phyloP scores from a whole-genome alignment of 2,113 vertebrate genomes.

The Delphinus delphis region DNA sequence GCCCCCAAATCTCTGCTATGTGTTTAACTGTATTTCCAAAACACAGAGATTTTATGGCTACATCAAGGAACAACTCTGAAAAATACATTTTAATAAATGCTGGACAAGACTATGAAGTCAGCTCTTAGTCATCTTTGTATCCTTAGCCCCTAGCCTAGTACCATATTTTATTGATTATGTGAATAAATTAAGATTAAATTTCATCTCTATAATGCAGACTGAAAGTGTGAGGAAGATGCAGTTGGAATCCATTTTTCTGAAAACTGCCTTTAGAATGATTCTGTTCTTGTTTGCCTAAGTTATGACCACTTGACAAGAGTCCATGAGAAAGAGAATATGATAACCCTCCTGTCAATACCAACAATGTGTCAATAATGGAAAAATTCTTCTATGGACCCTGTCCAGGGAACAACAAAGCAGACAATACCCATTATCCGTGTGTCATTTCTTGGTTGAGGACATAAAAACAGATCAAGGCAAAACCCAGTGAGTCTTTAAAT shows the following conservation, averaged over 20 bases:
- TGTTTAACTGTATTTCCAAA: neutral
- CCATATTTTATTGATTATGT: conserved; percentile 2
- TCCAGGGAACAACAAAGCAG: conserved; percentile 81
- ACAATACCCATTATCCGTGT: conserved; percentile 83
- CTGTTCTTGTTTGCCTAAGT: conserved; percentile 59
- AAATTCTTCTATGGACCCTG: conserved; percentile 74
- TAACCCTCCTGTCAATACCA: conserved; percentile 81
- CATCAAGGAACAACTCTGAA: neutral
- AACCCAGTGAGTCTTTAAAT: conserved; percentile 79
- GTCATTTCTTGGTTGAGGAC: conserved; percentile 79
- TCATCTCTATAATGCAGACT: neutral
- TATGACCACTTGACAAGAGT: conserved; percentile 72
- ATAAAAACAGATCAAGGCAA: conserved; percentile 81
- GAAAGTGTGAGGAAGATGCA: neutral
- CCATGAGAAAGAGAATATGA: conserved; percentile 75
- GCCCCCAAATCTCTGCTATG: neutral
- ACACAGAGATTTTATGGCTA: neutral
- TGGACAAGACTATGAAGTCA: neutral
- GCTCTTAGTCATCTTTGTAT: neutral
- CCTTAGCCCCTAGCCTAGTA: neutral
- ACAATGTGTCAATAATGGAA: conserved; percentile 79
- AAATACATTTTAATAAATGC: conserved; percentile 22
- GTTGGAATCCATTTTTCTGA: conserved; percentile 45
- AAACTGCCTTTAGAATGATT: conserved; percentile 44
- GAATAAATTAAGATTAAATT: conserved; percentile 52